Percentiles rank a stretch among this genome's conserved stretches.
Evolutionary conservation across 2,888 invertebrate species (phyloP).

Genomic region (Eupithecia pulchellata): DNA sequence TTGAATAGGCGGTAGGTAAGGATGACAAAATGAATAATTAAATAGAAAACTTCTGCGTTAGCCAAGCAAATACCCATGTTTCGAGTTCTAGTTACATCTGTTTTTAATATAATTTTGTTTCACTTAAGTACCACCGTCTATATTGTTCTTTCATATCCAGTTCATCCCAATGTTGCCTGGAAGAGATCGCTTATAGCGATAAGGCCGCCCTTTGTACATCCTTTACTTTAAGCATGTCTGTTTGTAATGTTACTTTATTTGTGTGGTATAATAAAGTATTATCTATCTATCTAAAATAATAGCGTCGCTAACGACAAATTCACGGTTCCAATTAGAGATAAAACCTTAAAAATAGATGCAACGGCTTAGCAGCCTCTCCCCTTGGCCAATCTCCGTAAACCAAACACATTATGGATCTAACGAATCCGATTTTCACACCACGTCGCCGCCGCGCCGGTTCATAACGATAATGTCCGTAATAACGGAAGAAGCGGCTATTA

Average conservation of each 20-base stretch:
- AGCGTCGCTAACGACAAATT: neutral
- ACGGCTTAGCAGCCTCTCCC: neutral
- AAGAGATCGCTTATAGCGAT: too few relatives aligned
- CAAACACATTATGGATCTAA: slow-evolving; percentile 30
- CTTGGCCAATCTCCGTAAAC: slow-evolving; percentile 11
- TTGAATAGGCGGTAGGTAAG: neutral
- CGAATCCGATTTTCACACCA: slow-evolving; percentile 34
- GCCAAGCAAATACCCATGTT: neutral
- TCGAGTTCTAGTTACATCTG: neutral
- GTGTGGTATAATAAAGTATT: too few relatives aligned
- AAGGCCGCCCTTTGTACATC: too few relatives aligned
- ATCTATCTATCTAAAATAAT: too few relatives aligned
- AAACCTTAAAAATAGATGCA: neutral
- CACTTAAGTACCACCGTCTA: too few relatives aligned
- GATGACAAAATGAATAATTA: neutral
- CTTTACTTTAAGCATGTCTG: too few relatives aligned
- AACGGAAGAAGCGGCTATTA: slow-evolving; percentile 43
- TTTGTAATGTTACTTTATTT: too few relatives aligned
- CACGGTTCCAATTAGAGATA: neutral
- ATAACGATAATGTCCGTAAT: slow-evolving; percentile 40
- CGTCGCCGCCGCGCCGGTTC: slow-evolving; percentile 33
- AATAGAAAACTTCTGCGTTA: neutral
- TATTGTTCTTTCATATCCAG: too few relatives aligned
- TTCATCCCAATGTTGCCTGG: too few relatives aligned
- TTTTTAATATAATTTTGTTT: neutral